Conservation (phyloP, 1,140 invertebrate genomes). For the Scaptomyza pallida region DNA sequence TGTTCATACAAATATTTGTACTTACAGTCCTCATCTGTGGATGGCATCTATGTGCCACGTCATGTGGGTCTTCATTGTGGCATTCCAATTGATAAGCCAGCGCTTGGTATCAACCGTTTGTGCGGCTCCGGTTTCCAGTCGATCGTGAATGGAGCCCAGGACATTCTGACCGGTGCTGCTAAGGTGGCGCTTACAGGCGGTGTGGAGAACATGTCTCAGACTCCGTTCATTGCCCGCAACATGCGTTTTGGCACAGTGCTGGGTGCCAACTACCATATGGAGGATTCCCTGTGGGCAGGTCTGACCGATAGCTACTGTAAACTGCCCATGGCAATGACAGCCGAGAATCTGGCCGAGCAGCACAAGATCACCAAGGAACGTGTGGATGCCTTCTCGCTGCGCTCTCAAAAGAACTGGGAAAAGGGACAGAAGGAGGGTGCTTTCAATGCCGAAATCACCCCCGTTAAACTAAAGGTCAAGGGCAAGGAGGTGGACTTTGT, state of each 20-base stretch:
- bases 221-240: slow-evolving; percentile 95
- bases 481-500: slow-evolving; percentile 91
- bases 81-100: slow-evolving; percentile 92
- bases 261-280: slow-evolving; percentile 91
- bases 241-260: slow-evolving; percentile 96
- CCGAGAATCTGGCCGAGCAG: slow-evolving; percentile 97
- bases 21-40: slow-evolving; percentile 86
- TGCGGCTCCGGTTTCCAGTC: slow-evolving; percentile 99
- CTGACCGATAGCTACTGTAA: slow-evolving; percentile 95
- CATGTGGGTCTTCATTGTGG: slow-evolving; percentile 94
- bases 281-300: slow-evolving; percentile 97
- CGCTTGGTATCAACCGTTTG: slow-evolving; percentile 93
- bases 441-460: slow-evolving; percentile 96
- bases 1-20: too few species aligned
- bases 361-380: slow-evolving; percentile 94
- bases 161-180: slow-evolving; percentile 94
- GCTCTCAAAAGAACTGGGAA: slow-evolving; percentile 93
- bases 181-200: slow-evolving; percentile 96
- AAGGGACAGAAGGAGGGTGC: slow-evolving; percentile 92
- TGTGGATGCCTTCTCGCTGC: slow-evolving; percentile 94
- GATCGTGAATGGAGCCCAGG: slow-evolving; percentile 95
- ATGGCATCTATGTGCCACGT: slow-evolving; percentile 94
- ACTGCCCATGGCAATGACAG: slow-evolving; percentile 98
- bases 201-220: slow-evolving; percentile 97
- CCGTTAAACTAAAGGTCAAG: slow-evolving; percentile 93